Percentiles rank a stretch among this genome's conserved stretches.
Conservation (phyloP, 2,113 vertebrate species). For the Aptenodytes forsteri region DNA sequence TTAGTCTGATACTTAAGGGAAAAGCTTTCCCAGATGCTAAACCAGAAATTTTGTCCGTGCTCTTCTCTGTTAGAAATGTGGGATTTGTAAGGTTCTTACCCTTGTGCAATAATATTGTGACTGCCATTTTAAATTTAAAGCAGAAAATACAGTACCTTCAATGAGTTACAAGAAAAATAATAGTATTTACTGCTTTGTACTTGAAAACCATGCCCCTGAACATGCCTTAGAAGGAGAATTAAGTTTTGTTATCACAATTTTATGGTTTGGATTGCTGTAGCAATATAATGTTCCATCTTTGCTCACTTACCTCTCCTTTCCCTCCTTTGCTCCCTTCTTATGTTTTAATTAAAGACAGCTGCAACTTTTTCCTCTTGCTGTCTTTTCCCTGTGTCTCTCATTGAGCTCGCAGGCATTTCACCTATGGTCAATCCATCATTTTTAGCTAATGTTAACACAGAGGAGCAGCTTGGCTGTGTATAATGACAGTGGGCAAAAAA, state of each 20-base stretch:
- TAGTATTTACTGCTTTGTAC: not conserved
- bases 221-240: not conserved
- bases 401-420: not conserved
- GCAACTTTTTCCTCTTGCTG: not conserved
- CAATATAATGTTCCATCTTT: not conserved
- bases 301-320: not conserved
- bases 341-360: not conserved
- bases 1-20: constrained; percentile 13
- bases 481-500: not conserved
- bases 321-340: not conserved
- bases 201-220: not conserved
- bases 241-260: not conserved
- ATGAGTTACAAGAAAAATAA: not conserved
- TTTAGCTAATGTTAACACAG: not conserved
- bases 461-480: not conserved
- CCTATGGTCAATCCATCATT: not conserved
- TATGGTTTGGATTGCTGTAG: not conserved
- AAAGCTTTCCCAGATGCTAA: constrained; percentile 24
- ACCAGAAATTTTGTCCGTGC: not conserved
- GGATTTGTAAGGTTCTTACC: constrained; percentile 1
- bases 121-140: constrained; percentile 17
- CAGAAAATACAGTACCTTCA: not conserved
- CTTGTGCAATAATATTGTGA: constrained; percentile 24
- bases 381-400: not conserved
- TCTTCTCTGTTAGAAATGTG: not conserved